Evolutionary conservation across 2,797 vertebrate genomes (phyloP), one percentile per base, ranked within the genome.

Genomic region (Pipistrellus pipistrellus): DNA sequence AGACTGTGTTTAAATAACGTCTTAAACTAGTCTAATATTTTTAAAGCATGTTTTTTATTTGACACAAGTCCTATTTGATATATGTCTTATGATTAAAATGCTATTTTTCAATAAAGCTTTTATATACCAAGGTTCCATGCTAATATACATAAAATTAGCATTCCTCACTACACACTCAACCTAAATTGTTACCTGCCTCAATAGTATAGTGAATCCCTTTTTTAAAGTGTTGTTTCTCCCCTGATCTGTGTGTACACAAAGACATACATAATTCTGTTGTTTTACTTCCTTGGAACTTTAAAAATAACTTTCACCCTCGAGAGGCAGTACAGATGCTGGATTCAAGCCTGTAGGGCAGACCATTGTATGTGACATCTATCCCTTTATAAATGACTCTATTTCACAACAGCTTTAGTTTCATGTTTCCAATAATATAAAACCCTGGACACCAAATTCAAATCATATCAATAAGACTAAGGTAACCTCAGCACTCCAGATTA

Each of bases 41-140:
- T 81, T 62, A 48, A 69, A 84, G 25, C 23, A 55, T 86, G 46
- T 57, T 66, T 95, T 91, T 93, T 90, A 71, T 96, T 88, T 96
- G 68, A 85, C 0, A 0, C 78, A 73, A 88, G 21, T 41, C 59
- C 53, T 86, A 46, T 72, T 44, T 44, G 81, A 75, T 82, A 69
- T 41, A 64, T 68, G 15, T 35, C 15, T 90, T 51, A 72, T 91
- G 38, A 68, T 86, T 90, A 76, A 94, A 94, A 72, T 88, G 17
- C 30, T 32, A 15, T 30, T 90, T 93, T 95, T 89, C 72, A 68
- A 32, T 76, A 80, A 94, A 53, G 20, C 15, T 44, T 92, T 78
- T 82, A 84, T 77, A 32, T 57, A 71, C 48, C 57, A 82, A 23
- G 46, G 85, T 38, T 32, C 41, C 15, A 27, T 93, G 72, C 27